Evolutionary conservation across 2,113 vertebrate species (phyloP).

Genomic region (Catharus bicknelli): DNA sequence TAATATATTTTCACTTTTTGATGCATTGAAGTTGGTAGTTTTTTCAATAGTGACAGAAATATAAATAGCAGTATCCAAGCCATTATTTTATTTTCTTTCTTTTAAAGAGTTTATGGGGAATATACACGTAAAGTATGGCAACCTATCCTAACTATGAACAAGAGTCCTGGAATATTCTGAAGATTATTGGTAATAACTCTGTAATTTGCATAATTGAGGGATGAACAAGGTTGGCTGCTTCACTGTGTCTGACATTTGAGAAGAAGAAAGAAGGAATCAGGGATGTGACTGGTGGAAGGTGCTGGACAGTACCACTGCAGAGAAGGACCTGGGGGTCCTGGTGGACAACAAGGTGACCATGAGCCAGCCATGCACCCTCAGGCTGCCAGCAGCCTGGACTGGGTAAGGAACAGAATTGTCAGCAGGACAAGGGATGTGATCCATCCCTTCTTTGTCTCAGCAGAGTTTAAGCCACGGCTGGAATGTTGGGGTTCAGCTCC

Average conservation of each 20-base stretch:
- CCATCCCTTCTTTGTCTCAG: background rate
- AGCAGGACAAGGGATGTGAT: background rate
- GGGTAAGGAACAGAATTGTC: fast-evolving
- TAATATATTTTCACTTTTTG: background rate
- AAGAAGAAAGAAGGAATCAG: background rate
- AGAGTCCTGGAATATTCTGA: background rate
- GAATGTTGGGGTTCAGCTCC: background rate
- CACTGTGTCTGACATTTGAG: background rate
- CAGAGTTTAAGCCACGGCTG: background rate
- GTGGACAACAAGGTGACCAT: background rate
- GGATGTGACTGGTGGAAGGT: background rate
- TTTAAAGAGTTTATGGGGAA: background rate
- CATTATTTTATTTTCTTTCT: background rate
- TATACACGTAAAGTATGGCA: background rate
- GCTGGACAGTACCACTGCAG: background rate
- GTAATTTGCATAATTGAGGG: background rate
- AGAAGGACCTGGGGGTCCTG: background rate
- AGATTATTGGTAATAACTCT: background rate
- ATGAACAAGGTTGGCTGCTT: background rate
- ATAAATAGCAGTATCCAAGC: background rate
- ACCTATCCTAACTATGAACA: background rate
- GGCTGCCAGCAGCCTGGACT: background rate
- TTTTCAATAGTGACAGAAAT: background rate
- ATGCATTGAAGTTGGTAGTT: background rate
- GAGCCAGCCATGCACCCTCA: background rate